Evolutionary conservation across 1,140 invertebrate species (phyloP), one percentile per base, ranked within the genome.

Genomic region (Trichonephila inaurata): DNA sequence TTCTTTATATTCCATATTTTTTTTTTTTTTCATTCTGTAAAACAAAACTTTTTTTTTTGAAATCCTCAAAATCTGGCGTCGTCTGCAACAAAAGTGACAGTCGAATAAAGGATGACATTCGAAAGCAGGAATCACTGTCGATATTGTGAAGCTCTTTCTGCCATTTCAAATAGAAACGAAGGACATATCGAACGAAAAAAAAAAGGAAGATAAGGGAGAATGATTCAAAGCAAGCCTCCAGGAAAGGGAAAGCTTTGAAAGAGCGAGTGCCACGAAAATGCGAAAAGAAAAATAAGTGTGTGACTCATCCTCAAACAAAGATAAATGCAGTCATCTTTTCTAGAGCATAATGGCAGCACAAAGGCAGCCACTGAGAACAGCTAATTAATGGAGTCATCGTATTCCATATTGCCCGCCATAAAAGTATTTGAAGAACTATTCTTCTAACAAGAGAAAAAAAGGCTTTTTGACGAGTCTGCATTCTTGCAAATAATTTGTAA

Each of bases 251-350:
- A 21, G 72, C 72, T 77, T 77, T 77, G 28, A 69, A 64, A 64
- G 21, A 21, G 3, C 51, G 51, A 51, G 51, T 51, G 51, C 51
- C 18, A 64, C 62, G 18, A 64, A 64, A 64, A 64, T 64, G n/a
- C n/a, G 66, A 24, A 24, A 16, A 77, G 18, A 77, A 77, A 77
- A 33, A 77, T 10, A 77, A 77, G 12, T 77, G 72, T 33, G 72
- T 77, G 72, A 77, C 72, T 77, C 72, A 77, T 33, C 72, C 72
- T 77, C 72, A 77, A 77, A 77, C 72, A 77, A 77, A 77, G 72
- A 77, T 77, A 77, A 77, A 77, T 77, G 72, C 72, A 77, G 72
- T 77, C 72, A 77, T 77, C 72, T 33, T 77, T 77, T 77, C 72
- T 77, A 5, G 72, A 19, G 16, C 72, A 10, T 77, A 77, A 77